Evolutionary conservation across 2,113 vertebrate genomes (phyloP), one percentile per base, ranked within the genome.

Genomic region (Furnarius figulus): DNA sequence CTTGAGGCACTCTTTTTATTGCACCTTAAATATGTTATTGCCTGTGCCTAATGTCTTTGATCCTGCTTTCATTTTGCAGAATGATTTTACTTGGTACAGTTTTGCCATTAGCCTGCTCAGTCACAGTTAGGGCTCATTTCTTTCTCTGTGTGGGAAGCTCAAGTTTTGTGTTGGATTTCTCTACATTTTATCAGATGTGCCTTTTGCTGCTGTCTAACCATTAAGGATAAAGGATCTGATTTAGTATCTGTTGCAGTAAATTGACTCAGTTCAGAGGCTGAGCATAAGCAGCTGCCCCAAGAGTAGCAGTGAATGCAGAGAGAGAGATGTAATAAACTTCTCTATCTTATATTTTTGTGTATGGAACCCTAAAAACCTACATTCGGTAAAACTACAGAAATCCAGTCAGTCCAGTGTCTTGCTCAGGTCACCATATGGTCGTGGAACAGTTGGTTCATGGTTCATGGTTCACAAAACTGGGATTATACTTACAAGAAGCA

Each of bases 71-170:
- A 58, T 78, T 46, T 15, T 77, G 90, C 84, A 75, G 52, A 91
- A 93, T 71, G 27, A 84, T 59, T 61, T 82, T 73, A 78, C 63
- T 71, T 83, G 33, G 30, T 90, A 25, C 16, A 94, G 49, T 87
- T 92, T 81, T 84, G 74, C 50, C 71, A 90, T 94, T 94, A 96
- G 87, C 92, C 73, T 91, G 25, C 59, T 93, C 81, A 85, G 73
- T 80, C 83, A 92, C 1, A 4, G 74, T 76, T 91, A 88, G n/a
- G 63, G 59, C 39, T 68, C 53, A 58, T 77, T 92, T 81, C 53
- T 87, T 80, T 80, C 58, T 72, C 39, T 75, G 20, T 39, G 40
- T 84, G n/a, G 37, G n/a, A 89, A 93, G 33, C 39, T 67, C 19
- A 80, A 70, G 14, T 68, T 90, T 93, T 85, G 12, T 65, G 24